These are phyloP conservation scores for Sparus aurata DNA, from an alignment of 2,797 vertebrate species.

Conservation along the genomic window DNA sequence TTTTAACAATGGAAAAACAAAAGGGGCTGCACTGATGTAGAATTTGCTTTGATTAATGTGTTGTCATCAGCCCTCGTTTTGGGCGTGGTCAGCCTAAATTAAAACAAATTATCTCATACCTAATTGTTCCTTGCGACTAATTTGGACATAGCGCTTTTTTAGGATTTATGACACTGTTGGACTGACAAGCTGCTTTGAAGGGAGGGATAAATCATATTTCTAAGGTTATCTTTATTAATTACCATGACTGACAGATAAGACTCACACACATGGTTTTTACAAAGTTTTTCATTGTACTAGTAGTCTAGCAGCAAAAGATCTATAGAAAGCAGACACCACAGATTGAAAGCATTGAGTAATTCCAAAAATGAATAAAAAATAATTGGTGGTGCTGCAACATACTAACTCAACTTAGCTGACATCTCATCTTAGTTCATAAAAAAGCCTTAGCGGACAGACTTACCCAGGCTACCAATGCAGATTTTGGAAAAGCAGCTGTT, in stretches of 20 bases:
- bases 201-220: slow-evolving; percentile 9
- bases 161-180: slow-evolving; percentile 30
- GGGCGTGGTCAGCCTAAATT: slow-evolving; percentile 32
- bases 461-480: background rate
- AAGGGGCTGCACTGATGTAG: background rate
- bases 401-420: background rate
- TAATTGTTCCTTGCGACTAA: background rate
- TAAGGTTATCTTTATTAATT: background rate
- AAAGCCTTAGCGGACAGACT: background rate
- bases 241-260: background rate
- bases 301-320: background rate
- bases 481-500: slow-evolving; percentile 6
- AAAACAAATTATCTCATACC: slow-evolving; percentile 50
- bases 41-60: slow-evolving; percentile 53
- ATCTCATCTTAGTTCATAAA: background rate
- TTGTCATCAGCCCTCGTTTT: slow-evolving; percentile 29
- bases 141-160: slow-evolving; percentile 1
- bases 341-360: background rate
- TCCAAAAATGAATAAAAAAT: background rate
- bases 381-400: slow-evolving; percentile 4
- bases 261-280: background rate
- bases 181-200: slow-evolving; percentile 8
- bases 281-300: background rate
- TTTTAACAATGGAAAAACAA: slow-evolving; percentile 7
- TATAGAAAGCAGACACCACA: background rate